Conservation (phyloP, 2,113 vertebrate species). For the Bubo scandiacus region DNA sequence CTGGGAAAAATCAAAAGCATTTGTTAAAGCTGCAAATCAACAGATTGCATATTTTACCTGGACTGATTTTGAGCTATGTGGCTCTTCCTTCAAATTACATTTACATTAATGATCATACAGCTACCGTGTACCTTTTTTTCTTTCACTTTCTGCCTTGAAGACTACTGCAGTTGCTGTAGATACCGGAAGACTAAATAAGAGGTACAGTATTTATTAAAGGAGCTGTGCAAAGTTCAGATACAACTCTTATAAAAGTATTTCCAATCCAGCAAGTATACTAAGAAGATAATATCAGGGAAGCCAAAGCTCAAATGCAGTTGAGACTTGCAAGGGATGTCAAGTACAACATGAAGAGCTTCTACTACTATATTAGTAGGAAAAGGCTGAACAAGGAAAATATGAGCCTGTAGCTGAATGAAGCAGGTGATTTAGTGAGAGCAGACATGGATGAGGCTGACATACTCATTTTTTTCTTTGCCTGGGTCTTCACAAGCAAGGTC, state of each 20-base stretch:
- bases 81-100: constrained; percentile 1
- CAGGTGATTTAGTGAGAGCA: neutral
- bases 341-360: neutral
- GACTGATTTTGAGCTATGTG: neutral
- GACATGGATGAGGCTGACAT: neutral
- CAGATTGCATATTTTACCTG: neutral
- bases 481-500: neutral
- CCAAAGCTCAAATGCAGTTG: neutral
- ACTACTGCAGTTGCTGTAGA: neutral
- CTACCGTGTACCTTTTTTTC: neutral
- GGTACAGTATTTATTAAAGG: neutral
- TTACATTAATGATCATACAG: neutral
- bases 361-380: neutral
- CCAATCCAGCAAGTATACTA: neutral
- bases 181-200: neutral
- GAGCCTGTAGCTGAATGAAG: neutral
- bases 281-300: neutral
- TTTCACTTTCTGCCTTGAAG: neutral
- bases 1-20: neutral
- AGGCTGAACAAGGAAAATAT: neutral
- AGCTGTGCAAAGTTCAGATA: neutral
- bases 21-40: neutral
- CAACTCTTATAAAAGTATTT: neutral
- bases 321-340: neutral
- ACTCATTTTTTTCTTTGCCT: neutral